Evolutionary conservation across 2,888 invertebrate species (phyloP).

Genomic region (Meghimatium bilineatum): DNA sequence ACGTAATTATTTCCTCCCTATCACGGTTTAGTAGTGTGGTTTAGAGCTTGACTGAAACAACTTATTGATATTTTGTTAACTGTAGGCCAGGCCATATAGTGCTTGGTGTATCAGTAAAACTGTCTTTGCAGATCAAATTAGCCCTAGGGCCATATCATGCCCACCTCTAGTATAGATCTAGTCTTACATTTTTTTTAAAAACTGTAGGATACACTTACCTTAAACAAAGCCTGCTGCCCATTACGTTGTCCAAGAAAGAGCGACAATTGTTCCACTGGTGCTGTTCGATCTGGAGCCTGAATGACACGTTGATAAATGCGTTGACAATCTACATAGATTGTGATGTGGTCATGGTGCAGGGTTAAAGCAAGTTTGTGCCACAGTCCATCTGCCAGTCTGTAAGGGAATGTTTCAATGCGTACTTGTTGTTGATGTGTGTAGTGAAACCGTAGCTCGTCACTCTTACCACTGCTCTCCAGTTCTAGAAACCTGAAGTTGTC

Average conservation of each 20-base stretch:
- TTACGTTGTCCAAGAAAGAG: slow-evolving; percentile 93
- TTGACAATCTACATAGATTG: slow-evolving; percentile 91
- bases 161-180: no score
- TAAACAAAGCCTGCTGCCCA: slow-evolving; percentile 89
- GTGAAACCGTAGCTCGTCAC: slow-evolving; percentile 82
- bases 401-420: slow-evolving; percentile 87
- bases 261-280: slow-evolving; percentile 73
- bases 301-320: slow-evolving; percentile 89
- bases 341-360: slow-evolving; percentile 87
- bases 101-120: no score
- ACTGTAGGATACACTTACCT: slow-evolving; percentile 81
- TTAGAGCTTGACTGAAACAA: no score
- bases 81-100: no score
- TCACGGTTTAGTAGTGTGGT: no score
- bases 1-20: no score
- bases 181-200: no score
- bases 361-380: slow-evolving; percentile 92
- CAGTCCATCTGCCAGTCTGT: slow-evolving; percentile 87
- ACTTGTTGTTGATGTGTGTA: slow-evolving; percentile 70
- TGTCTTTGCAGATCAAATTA: no score
- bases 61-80: no score
- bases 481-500: slow-evolving; percentile 85
- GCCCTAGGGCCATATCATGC: no score
- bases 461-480: slow-evolving; percentile 92
- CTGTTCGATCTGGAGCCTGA: slow-evolving; percentile 82